These are phyloP conservation scores for Kradibia gibbosae DNA, from an alignment of 1,140 invertebrate species.

Conservation along the genomic window DNA sequence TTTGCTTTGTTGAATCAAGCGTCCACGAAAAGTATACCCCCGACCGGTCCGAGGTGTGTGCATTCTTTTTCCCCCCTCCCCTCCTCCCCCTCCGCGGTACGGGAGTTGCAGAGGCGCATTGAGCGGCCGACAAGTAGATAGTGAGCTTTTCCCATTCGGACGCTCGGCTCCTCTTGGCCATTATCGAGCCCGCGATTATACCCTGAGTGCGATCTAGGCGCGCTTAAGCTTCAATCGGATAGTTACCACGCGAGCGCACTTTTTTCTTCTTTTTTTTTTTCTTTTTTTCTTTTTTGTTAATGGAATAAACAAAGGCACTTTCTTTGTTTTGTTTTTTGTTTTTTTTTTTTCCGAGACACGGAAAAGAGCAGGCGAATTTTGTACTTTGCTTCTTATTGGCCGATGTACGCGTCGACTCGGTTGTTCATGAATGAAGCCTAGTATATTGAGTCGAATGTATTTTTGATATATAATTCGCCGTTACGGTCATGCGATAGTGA, in stretches of 20 bases:
- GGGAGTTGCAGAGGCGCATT: conserved; percentile 46
- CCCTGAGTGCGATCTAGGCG: conserved; percentile 34
- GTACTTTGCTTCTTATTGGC: not conserved
- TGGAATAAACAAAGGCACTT: conserved; percentile 37
- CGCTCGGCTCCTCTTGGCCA: conserved; percentile 5
- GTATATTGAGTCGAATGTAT: conserved; percentile 19
- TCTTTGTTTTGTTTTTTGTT: too few species aligned
- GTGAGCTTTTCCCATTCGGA: conserved; percentile 47
- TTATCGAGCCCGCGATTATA: conserved; percentile 49
- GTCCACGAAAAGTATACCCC: conserved; percentile 51
- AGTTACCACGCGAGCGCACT: conserved; percentile 29
- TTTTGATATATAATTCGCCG: conserved; percentile 19
- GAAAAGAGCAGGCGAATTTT: conserved; percentile 16
- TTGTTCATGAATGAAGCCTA: conserved; percentile 19
- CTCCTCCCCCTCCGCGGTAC: conserved; percentile 34
- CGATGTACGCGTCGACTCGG: not conserved
- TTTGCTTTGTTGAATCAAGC: conserved; percentile 73
- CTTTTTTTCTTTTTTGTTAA: conserved; percentile 29
- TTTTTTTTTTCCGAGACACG: not conserved
- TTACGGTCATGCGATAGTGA: conserved; percentile 15
- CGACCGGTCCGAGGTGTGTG: not conserved
- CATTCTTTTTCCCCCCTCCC: not conserved
- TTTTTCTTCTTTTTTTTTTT: conserved; percentile 24
- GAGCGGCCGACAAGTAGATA: conserved; percentile 55
- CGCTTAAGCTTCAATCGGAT: conserved; percentile 44